Conservation (phyloP, 2,888 invertebrate species). For the Hydroisotoma schaefferi region DNA sequence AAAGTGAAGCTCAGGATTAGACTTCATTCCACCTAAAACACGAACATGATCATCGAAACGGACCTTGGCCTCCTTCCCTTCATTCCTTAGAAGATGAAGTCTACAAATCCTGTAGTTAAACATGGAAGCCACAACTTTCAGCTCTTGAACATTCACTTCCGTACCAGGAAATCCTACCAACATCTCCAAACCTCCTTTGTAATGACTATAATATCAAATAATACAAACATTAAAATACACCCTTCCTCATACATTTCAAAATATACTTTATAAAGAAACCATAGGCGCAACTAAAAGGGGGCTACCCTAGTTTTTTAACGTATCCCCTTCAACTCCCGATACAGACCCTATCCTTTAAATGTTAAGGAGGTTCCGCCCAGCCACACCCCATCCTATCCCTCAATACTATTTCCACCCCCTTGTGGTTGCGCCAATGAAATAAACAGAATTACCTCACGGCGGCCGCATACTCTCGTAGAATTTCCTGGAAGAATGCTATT, state of each 20-base stretch:
- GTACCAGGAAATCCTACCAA: neutral
- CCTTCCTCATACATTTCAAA: too few relatives aligned
- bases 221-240: too few relatives aligned
- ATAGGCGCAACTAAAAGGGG: too few relatives aligned
- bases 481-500: conserved; percentile 89
- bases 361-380: too few relatives aligned
- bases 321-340: too few relatives aligned
- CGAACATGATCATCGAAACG: conserved; percentile 91
- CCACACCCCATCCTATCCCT: too few relatives aligned
- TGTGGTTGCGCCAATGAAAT: too few relatives aligned
- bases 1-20: conserved; percentile 75
- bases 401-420: too few relatives aligned
- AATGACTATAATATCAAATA: conserved; percentile 3
- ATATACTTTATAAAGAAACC: too few relatives aligned
- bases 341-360: too few relatives aligned
- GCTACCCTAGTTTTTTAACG: too few relatives aligned
- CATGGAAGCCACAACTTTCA: neutral
- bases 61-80: conserved; percentile 64
- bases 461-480: conserved; percentile 81
- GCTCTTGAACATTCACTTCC: neutral
- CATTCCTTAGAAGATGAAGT: conserved; percentile 67
- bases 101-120: conserved; percentile 94
- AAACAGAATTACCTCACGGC: conserved; percentile 61
- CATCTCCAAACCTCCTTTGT: neutral
- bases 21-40: conserved; percentile 74